Base-by-base conservation (phyloP, 92 coral and sea anemone genomes). In the Scolanthus callimorphus region DNA sequence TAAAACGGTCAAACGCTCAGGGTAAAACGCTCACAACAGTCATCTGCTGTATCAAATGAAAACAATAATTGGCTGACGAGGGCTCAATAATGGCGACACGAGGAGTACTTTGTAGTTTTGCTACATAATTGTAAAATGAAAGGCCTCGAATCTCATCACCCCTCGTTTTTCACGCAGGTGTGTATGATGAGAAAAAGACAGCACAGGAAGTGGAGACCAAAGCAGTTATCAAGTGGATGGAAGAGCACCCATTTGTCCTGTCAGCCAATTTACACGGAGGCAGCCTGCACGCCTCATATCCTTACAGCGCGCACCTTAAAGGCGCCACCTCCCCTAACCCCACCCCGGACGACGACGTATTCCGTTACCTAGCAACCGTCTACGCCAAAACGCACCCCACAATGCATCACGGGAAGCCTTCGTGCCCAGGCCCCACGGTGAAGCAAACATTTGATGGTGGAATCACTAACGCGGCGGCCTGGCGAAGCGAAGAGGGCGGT, bases 361-460 rank as follows among this genome's bases (percentile, higher is more conserved):
- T 94, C 80, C 94, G 75, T 41, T 68, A 64, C 66, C 73, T 94
- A 46, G 94, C 99, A 67, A 62, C 82, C 11, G 55, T 81, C 26
- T 94, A 94, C 49, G 81, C 99, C 49, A 88, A 81, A 31, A 51
- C 83, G 3, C 96, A 94, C 51, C 96, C 99, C 46, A 77, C 90
- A 55, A 91, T 91, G 97, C 96, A 91, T 74, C 69, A 76, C 73
- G 97, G 97, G 73, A 89, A 88, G 43, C 97, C 97, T 1, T 73
- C 88, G 26, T 91, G 97, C 27, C 97, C 97, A 63, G 97, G 97
- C 34, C 75, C 62, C 43, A 63, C 65, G n/a, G 97, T 83, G 24
- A 49, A 68, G 27, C 89, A 91, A 15, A 83, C 87, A 57, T 91
- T 91, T 60, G 61, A 71, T 1, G 56, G 66, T 27, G 97, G 97